Evolutionary conservation across 2,113 vertebrate genomes (phyloP), one percentile per base, ranked within the genome.

Genomic region (Brienomyrus longianalis): DNA sequence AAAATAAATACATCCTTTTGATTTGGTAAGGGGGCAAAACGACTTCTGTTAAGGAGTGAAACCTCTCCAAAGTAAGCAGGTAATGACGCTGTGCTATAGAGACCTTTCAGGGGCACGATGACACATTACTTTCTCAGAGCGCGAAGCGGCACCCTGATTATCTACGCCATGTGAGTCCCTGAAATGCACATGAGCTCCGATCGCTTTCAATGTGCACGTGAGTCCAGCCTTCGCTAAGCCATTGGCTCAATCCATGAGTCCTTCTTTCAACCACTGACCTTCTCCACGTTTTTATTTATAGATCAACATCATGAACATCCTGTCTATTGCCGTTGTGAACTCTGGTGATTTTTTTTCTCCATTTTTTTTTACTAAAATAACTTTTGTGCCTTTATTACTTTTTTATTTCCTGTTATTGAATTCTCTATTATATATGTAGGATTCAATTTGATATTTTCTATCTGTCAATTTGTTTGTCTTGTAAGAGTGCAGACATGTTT

Each of bases 341-440:
- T 27, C 19, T 19, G 70, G 66, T 70, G 62, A 27, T 15, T 77
- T 59, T 56, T 23, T 11, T 1, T 5, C 85, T 35, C 5, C 27
- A 15, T 2, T 45, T 86, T 54, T 54, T 43, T 86, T 86, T 31
- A 86, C 51, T 51, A 39, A 35, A 56, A 35, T n/a, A 52, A 54
- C 50, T 86, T 52, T 27, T 35, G 85, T 87, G 51, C 85, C 85
- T 87, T 54, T 85, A 87, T 87, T 87, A 39, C 10, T 45, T 31
- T 17, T 74, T 66, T 62, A 54, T 80, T 74, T 45, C 31, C 39
- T 88, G 52, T n/a, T 43, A 47, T 19, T n/a, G 9, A 45, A n/a
- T 47, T 47, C 83, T 87, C 51, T 87, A 39, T 56, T 54, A 56
- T n/a, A 35, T 87, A 48, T 51, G 48, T 51, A 27, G 7, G 48